phyloP scores from a whole-genome alignment of 2,113 vertebrate species.

The Pimephales promelas region DNA sequence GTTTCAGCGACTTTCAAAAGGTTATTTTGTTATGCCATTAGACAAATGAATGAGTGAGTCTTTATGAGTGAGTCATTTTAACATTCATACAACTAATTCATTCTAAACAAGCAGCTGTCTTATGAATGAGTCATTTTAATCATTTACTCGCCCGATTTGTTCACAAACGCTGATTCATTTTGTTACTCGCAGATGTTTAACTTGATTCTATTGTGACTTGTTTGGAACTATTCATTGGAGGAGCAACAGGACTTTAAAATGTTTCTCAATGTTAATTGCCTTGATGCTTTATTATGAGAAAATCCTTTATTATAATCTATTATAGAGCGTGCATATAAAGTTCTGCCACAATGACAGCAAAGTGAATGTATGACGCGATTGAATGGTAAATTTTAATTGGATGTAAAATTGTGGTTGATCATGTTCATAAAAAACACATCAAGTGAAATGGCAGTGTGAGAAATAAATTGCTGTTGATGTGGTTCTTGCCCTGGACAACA shows the following conservation, averaged over 20 bases:
- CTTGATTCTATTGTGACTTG: not conserved
- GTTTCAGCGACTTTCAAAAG: too few relatives aligned
- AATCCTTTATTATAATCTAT: not conserved
- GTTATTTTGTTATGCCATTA: too few relatives aligned
- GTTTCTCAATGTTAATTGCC: not conserved
- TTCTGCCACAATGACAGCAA: conserved; percentile 40
- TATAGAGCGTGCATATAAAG: not conserved
- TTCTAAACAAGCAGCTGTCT: too few relatives aligned
- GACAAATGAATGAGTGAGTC: too few relatives aligned
- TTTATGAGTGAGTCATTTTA: too few relatives aligned
- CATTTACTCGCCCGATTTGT: not conserved
- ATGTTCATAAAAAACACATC: conserved; percentile 68
- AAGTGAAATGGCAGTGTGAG: conserved; percentile 67
- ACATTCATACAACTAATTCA: too few relatives aligned
- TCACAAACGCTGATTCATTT: not conserved
- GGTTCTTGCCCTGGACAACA: conserved; percentile 54
- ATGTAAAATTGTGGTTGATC: conserved; percentile 73
- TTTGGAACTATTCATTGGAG: not conserved
- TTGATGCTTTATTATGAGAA: not conserved
- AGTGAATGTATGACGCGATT: conserved; percentile 62
- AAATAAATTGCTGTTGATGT: conserved; percentile 74
- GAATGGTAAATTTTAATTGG: conserved; percentile 64
- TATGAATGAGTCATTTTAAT: too few relatives aligned
- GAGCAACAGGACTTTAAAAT: not conserved
- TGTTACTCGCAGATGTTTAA: not conserved